phyloP scores from a whole-genome alignment of 2,888 invertebrate species.

The Orthosia incerta region DNA sequence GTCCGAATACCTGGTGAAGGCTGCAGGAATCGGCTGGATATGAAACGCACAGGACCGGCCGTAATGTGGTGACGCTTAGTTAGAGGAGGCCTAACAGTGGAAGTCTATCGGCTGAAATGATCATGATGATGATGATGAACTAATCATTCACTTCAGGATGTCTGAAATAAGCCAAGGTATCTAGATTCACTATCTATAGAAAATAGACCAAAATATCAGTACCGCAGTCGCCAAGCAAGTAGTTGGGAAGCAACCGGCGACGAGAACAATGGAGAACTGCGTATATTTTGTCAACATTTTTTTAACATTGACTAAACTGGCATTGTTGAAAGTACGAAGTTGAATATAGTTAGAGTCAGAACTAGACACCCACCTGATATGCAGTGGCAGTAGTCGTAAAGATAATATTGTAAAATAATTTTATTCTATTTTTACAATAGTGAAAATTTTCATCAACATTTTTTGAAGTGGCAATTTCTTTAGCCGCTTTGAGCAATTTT shows the following conservation, averaged over 20 bases:
- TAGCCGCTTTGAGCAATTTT: no score
- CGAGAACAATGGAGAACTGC: conserved; percentile 72
- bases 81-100: no score
- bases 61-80: no score
- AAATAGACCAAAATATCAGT: conserved; percentile 29
- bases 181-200: conserved; percentile 11
- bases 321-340: conserved; percentile 56
- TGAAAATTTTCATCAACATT: no score
- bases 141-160: no score
- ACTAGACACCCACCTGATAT: conserved; percentile 39
- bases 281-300: conserved; percentile 77
- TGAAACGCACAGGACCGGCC: no score
- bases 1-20: no score
- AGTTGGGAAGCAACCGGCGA: conserved; percentile 25
- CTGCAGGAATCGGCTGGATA: no score
- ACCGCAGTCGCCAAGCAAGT: background rate
- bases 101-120: no score
- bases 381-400: background rate
- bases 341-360: conserved; percentile 15
- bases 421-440: background rate
- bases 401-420: background rate
- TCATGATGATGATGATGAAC: no score
- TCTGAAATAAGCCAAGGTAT: background rate
- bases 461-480: no score
- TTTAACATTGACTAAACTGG: conserved; percentile 56